Conservation (phyloP, 2,797 vertebrate species). For the Melopsittacus undulatus region DNA sequence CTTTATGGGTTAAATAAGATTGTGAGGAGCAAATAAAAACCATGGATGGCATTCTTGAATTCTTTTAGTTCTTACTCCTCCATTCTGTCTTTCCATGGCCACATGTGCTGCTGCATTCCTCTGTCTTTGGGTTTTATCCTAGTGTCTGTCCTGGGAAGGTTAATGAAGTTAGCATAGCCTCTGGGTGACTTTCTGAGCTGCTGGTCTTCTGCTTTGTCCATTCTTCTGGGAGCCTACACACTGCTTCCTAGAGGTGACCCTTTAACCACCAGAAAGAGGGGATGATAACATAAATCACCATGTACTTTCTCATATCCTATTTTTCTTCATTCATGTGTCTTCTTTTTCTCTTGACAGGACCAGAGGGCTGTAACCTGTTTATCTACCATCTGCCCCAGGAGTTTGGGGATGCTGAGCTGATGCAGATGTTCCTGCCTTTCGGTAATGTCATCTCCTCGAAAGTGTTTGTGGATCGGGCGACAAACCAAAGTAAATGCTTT, state of each 20-base stretch:
- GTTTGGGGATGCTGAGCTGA: slow-evolving; percentile 99
- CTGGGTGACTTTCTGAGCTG: not conserved
- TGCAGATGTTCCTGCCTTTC: slow-evolving; percentile 99
- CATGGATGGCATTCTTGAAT: not conserved
- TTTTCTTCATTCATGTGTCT: slow-evolving; percentile 47
- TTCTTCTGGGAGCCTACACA: not conserved
- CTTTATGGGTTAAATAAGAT: not conserved
- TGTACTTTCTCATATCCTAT: slow-evolving; percentile 56
- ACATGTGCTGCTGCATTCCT: not conserved
- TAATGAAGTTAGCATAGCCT: not conserved
- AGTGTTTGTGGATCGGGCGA: slow-evolving; percentile 99
- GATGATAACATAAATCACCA: not conserved
- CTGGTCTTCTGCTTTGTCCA: not conserved
- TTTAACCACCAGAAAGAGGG: not conserved
- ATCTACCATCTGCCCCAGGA: slow-evolving; percentile 99
- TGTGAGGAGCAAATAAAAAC: not conserved
- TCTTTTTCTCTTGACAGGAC: slow-evolving; percentile 83
- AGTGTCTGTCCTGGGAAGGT: not conserved
- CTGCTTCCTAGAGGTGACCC: not conserved
- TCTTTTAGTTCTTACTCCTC: not conserved
- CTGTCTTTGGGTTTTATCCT: not conserved
- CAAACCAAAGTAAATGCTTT: slow-evolving; percentile 99
- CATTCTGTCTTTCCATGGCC: not conserved
- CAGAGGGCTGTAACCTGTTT: slow-evolving; percentile 99
- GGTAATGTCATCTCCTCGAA: slow-evolving; percentile 99